phyloP scores from a whole-genome alignment of 35 echinoderm and acorn worm genomes.

The Heliocidaris erythrogramma region DNA sequence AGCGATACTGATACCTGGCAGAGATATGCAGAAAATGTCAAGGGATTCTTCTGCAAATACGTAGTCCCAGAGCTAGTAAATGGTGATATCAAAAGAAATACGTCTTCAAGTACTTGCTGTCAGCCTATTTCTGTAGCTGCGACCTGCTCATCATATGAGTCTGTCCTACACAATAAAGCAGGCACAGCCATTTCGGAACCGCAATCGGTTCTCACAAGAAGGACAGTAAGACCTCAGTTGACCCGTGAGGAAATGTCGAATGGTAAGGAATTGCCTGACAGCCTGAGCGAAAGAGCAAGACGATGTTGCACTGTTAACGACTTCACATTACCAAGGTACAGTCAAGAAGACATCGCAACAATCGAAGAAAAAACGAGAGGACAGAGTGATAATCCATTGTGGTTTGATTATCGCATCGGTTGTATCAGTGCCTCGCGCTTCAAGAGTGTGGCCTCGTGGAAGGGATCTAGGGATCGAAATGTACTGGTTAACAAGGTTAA shows the following conservation, averaged over 20 bases:
- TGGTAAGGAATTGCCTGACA: not conserved
- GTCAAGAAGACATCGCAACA: not conserved
- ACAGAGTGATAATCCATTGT: not conserved
- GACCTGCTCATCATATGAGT: not conserved
- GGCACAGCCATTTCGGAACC: not conserved
- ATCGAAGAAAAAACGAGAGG: not conserved
- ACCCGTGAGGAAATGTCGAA: not conserved
- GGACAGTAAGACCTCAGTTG: not conserved
- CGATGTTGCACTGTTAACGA: not conserved
- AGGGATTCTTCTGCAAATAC: no score
- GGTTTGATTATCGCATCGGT: not conserved
- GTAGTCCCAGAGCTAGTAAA: no score
- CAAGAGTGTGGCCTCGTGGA: not conserved
- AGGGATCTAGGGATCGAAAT: not conserved
- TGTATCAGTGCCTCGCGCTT: not conserved
- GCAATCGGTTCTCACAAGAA: not conserved
- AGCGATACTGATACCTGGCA: no score
- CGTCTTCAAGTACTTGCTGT: not conserved
- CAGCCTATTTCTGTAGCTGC: not conserved
- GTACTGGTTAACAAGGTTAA: not conserved
- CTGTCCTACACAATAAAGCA: no score
- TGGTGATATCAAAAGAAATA: not conserved
- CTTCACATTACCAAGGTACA: no score
- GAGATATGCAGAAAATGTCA: no score
- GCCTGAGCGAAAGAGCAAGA: not conserved